Evolutionary conservation across 2,113 vertebrate species (phyloP).

Genomic region (Pelecanoides urinatrix): DNA sequence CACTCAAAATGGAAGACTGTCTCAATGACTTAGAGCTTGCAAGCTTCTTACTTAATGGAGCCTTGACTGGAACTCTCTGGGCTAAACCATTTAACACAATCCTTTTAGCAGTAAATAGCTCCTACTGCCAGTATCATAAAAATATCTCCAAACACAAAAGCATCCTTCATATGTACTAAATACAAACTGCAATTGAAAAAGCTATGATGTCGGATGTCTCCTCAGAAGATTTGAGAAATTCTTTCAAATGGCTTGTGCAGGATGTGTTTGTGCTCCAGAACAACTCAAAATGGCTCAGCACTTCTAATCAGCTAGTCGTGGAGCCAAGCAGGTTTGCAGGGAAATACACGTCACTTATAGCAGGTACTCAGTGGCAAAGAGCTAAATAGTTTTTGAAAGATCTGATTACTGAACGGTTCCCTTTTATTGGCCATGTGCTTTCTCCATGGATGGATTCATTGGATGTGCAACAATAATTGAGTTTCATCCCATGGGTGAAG

Average conservation of each 20-base stretch:
- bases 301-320: constrained; percentile 26
- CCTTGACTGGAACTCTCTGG: neutral
- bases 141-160: neutral
- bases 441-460: constrained; percentile 80
- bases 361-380: constrained; percentile 78
- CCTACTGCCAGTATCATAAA: neutral
- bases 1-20: neutral
- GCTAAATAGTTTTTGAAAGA: constrained; percentile 90
- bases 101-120: constrained; percentile 2
- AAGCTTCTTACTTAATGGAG: neutral
- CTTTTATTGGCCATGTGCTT: constrained; percentile 74
- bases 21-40: constrained; percentile 13
- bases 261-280: constrained; percentile 18
- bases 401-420: constrained; percentile 82
- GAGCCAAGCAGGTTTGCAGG: constrained; percentile 42
- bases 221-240: neutral
- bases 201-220: neutral
- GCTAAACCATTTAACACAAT: constrained; percentile 40
- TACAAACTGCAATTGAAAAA: neutral
- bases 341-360: constrained; percentile 80
- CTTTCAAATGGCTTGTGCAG: neutral
- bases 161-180: neutral
- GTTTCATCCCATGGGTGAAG: constrained; percentile 82
- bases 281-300: constrained; percentile 56
- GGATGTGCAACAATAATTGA: constrained; percentile 82